Evolutionary conservation across 2,113 vertebrate genomes (phyloP).

Genomic region (Pelecanus crispus): DNA sequence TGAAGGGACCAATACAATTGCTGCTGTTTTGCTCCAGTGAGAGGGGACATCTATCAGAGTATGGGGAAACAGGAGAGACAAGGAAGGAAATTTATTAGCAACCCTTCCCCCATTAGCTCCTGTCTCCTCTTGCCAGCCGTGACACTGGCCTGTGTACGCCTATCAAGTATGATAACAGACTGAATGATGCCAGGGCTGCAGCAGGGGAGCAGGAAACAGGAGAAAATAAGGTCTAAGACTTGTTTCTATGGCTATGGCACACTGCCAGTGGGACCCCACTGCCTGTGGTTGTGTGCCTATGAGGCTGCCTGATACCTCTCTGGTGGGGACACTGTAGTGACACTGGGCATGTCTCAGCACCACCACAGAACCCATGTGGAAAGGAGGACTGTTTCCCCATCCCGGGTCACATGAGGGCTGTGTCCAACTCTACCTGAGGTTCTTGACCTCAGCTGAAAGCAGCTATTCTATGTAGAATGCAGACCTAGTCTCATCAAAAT

Average conservation of each 20-base stretch:
- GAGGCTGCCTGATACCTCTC: neutral
- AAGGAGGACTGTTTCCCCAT: neutral
- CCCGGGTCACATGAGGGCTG: neutral
- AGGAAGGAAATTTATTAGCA: neutral
- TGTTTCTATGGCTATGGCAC: neutral
- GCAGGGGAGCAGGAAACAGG: neutral
- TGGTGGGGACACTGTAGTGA: neutral
- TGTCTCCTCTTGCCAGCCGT: neutral
- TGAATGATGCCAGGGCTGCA: neutral
- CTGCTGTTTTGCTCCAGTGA: neutral
- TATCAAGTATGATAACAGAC: neutral
- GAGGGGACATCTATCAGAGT: neutral
- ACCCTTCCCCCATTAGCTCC: neutral
- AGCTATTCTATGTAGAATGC: neutral
- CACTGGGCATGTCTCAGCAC: accelerated
- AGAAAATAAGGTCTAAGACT: neutral
- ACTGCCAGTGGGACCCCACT: neutral
- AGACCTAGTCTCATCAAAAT: neutral
- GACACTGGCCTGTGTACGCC: neutral
- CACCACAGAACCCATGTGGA: neutral
- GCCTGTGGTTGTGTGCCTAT: too few species aligned
- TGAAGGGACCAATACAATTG: neutral
- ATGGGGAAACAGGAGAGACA: neutral
- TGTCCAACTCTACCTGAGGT: neutral
- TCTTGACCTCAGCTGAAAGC: neutral